Percentiles rank a stretch among this genome's conserved stretches.
Evolutionary conservation across 2,888 invertebrate species (phyloP).

Genomic region (Tortricodes alternella): DNA sequence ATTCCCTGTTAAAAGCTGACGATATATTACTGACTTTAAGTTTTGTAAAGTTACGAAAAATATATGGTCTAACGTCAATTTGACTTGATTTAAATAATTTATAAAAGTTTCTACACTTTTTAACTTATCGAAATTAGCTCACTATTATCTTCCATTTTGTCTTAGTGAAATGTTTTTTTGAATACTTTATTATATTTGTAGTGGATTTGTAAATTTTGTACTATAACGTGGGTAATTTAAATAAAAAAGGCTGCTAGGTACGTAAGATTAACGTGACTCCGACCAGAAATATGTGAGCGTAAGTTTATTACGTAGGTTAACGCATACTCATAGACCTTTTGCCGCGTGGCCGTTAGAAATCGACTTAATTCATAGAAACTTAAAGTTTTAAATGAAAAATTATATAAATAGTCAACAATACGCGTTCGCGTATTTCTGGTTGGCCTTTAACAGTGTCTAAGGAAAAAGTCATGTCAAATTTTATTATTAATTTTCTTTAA

Average conservation of each 20-base stretch:
- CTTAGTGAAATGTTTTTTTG: slow-evolving; percentile 24
- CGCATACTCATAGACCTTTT: no score
- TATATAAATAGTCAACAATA: not conserved
- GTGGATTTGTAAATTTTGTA: slow-evolving; percentile 32
- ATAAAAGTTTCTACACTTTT: not conserved
- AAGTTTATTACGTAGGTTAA: no score
- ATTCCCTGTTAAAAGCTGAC: no score
- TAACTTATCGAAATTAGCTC: slow-evolving; percentile 16
- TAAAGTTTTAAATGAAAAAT: no score
- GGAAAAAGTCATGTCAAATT: not conserved
- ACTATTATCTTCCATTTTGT: slow-evolving; percentile 31
- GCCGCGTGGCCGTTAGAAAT: no score
- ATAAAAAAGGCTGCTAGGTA: slow-evolving; percentile 33
- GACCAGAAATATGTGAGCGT: not conserved
- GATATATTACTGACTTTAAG: no score
- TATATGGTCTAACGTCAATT: not conserved
- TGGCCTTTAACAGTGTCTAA: slow-evolving; percentile 7
- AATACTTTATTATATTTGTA: slow-evolving; percentile 27
- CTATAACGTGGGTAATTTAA: slow-evolving; percentile 13
- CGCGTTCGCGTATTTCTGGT: not conserved
- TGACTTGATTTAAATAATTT: slow-evolving; percentile 3
- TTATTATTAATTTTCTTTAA: not conserved
- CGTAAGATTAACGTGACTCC: slow-evolving; percentile 18
- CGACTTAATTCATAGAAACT: no score
- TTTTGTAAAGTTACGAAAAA: no score